Conservation (phyloP, 2,888 invertebrate genomes). For the Latheticus oryzae region DNA sequence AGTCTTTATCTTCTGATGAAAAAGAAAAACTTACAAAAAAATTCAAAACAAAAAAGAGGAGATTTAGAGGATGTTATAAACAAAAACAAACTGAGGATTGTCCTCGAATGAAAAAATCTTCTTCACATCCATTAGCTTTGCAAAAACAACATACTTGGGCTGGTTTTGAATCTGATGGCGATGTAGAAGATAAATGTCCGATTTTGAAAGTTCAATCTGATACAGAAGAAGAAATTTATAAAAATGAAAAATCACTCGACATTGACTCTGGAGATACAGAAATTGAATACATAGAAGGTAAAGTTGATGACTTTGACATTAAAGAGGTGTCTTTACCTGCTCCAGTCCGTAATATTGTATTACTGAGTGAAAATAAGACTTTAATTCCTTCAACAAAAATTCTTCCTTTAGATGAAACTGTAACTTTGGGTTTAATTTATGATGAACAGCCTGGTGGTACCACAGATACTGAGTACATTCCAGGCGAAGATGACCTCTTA, state of each 20-base stretch:
- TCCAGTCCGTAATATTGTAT: conserved; percentile 66
- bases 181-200: conserved; percentile 16
- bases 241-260: conserved; percentile 54
- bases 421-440: conserved; percentile 56
- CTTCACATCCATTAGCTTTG: conserved; percentile 43
- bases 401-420: conserved; percentile 61
- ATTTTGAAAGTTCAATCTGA: conserved; percentile 48
- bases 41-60: conserved; percentile 48
- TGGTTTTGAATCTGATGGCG: conserved; percentile 51
- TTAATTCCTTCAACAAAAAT: conserved; percentile 65
- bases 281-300: conserved; percentile 57
- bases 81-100: not conserved
- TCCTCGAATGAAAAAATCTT: conserved; percentile 44
- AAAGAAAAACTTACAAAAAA: conserved; percentile 49
- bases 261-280: conserved; percentile 60
- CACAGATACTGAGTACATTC: conserved; percentile 45
- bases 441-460: conserved; percentile 45
- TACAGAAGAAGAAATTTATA: conserved; percentile 41
- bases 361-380: conserved; percentile 52
- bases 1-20: conserved; percentile 62
- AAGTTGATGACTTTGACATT: conserved; percentile 49
- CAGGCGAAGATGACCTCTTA: conserved; percentile 62
- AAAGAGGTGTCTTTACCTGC: conserved; percentile 61
- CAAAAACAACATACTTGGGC: not conserved
- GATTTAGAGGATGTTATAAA: conserved; percentile 20